Conservation (phyloP, 2,113 vertebrate species). For the Microtus oregoni region DNA sequence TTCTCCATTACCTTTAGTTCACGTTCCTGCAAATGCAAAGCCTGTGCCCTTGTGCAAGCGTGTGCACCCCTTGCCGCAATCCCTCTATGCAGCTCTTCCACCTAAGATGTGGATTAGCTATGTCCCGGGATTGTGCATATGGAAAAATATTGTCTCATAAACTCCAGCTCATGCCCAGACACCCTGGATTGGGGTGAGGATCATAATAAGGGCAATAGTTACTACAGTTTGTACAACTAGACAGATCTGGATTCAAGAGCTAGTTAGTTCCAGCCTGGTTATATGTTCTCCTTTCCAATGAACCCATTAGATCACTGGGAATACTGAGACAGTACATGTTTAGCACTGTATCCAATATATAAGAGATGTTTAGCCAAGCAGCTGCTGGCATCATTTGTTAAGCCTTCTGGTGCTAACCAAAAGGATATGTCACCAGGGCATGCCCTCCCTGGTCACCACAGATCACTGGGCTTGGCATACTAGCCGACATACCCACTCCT, state of each 20-base stretch:
- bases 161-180: background rate
- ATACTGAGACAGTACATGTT: background rate
- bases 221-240: background rate
- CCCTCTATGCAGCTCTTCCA: background rate
- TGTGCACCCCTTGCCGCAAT: rapidly evolving
- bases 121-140: background rate
- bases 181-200: background rate
- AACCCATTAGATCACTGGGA: background rate
- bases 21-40: background rate
- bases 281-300: background rate
- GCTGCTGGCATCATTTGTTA: background rate
- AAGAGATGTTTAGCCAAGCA: background rate
- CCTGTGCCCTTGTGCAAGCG: background rate
- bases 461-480: background rate
- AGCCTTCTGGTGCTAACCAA: background rate
- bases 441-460: background rate
- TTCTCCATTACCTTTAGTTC: background rate
- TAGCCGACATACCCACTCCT: background rate
- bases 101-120: background rate
- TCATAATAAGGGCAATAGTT: background rate
- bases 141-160: background rate
- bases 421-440: background rate
- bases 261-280: background rate
- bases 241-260: background rate
- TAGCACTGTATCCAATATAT: background rate